Base-by-base conservation (phyloP, 1,140 invertebrate genomes). In the Agrypnia vestita region DNA sequence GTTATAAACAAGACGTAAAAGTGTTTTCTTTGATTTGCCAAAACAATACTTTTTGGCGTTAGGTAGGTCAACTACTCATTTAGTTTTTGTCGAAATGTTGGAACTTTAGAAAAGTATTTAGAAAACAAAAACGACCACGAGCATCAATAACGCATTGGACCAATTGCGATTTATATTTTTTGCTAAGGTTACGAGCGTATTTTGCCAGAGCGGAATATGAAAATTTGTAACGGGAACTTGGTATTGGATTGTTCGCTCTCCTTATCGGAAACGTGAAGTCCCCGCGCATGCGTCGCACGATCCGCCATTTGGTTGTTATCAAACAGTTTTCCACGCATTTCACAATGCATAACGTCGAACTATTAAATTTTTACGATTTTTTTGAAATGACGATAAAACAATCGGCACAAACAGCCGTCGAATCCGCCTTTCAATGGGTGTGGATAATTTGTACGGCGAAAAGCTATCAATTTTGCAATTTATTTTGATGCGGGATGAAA, bases 331-430 rank as follows among this genome's bases (percentile, higher is more conserved):
- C 47, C 61, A 77, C 75, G 47, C 75, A 64, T 77, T 77, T 77
- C 47, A 77, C 75, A 77, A 77, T 77, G 49, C 55, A 76, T 76
- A 46, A 67, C 43, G 61, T 64, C 49, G 51, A 61, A 53, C 61
- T 51, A 62, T 77, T 53, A 77, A 77, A 67, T 43, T 25, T 77
- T 77, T 67, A 53, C 21, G 61, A 67, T 77, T 77, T 77, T 77
- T 62, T 67, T 71, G 46, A 15, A 72, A 49, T 51, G 44, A 17
- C 67, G 67, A 72, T 72, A 72, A 72, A 47, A 15, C 35, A 19
- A 61, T 61, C 17, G 13, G 21, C 56, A 13, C 15, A 15, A 51
- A 51, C 49, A 12, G n/a, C 11, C 25, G 6, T 35, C 25, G 25
- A 51, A 51, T 51, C 3, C 49, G 49, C n/a, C 1, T 15, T 15